Base-by-base conservation (phyloP, 2,888 invertebrate species). In the Pocota personata region DNA sequence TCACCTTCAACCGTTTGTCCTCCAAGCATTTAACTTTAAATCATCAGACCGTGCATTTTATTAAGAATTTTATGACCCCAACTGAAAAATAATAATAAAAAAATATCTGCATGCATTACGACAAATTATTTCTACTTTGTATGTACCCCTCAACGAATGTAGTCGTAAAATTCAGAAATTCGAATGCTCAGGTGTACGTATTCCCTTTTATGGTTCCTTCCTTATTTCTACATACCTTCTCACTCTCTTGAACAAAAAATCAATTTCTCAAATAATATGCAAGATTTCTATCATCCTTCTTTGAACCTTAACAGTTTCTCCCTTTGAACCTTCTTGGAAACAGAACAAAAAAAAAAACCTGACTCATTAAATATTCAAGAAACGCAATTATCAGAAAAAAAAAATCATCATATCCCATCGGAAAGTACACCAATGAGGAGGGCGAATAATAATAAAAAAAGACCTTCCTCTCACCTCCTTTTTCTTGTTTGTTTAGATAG, bases 351-450 rank as follows among this genome's bases (percentile, higher is more conserved):
- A 35, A 57, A 35, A 19, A 43, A 32, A 73, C 21, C 19, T 12
- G 8, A 58, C 72, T 69, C 24, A 84, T 84, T 84, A 62, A 16
- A 66, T 50, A 84, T 84, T 84, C 84, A 75, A 71, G 43, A 66
- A 64, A 69, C 84, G 75, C 80, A 84, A 84, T 80, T 80, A 76
- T 46, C 40, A 43, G 69, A 7, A 58, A 62, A 46, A 48, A 64
- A 64, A 69, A 52, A 55, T 19, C 48, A 52, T 52, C 37, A 71
- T 16, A 32, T 43, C 16, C 58, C 46, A 80, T 60, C 62, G 46
- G 27, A 46, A 48, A 52, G 37, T 43, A 66, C 73, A 72, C 16
- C 66, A 14, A 60, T 55, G 66, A 50, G 58, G 48, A 64, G 55
- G 69, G 60, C 10, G 30, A 50, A 50, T 16, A 52, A 32, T 6